Conservation (phyloP, 2,888 invertebrate species). For the Aphidius colemani region DNA sequence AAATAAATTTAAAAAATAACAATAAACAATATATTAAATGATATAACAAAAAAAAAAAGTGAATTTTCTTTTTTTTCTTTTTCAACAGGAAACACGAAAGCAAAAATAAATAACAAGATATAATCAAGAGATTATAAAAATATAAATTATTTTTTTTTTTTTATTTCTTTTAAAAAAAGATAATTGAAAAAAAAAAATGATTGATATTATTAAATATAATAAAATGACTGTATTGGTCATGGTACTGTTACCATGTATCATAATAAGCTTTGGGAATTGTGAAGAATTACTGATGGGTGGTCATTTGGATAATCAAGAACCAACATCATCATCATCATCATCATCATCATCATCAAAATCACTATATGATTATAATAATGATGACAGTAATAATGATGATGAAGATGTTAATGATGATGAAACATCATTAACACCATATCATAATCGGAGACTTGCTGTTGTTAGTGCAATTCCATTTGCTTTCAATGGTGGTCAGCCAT, state of each 20-base stretch:
- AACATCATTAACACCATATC: not conserved
- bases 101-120: not conserved
- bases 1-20: not conserved
- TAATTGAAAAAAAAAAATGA: conserved; percentile 4
- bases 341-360: not conserved
- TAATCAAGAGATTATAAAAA: too few relatives aligned
- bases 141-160: not conserved
- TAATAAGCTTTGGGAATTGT: not conserved
- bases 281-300: conserved; percentile 49
- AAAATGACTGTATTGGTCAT: not conserved
- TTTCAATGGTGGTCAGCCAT: conserved; percentile 73
- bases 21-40: not conserved
- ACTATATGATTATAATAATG: too few relatives aligned
- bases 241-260: too few relatives aligned
- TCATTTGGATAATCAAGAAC: conserved; percentile 46
- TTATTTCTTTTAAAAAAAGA: conserved; percentile 3
- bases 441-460: conserved; percentile 25
- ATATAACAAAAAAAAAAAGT: conserved; percentile 1
- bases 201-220: not conserved
- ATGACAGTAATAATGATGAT: too few relatives aligned
- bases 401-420: conserved; percentile 8
- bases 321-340: conserved; percentile 5
- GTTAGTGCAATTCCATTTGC: conserved; percentile 46
- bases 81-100: not conserved
- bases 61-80: not conserved